These are phyloP conservation scores for Fregetta grallaria DNA, from an alignment of 2,113 vertebrate species.

Conservation along the genomic window DNA sequence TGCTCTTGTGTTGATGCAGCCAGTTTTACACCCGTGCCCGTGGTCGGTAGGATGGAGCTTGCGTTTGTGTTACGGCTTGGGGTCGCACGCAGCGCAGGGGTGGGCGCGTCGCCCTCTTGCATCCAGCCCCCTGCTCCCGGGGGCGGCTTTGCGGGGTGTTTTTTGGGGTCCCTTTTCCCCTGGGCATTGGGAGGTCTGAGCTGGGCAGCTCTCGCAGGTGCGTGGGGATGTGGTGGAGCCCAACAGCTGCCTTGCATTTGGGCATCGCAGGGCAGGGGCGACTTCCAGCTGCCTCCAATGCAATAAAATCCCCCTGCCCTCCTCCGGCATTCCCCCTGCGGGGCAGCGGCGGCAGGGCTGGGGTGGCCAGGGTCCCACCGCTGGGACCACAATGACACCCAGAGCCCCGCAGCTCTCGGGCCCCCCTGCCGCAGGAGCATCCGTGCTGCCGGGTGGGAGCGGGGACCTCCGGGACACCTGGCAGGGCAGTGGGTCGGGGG, in stretches of 20 bases:
- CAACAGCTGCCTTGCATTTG: neutral
- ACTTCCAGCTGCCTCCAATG: neutral
- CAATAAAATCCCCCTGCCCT: neutral
- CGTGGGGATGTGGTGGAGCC: neutral
- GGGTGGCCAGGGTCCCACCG: no score
- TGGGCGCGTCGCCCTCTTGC: rapidly evolving
- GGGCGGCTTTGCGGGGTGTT: rapidly evolving
- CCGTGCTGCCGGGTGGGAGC: neutral
- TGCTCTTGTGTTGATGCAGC: neutral
- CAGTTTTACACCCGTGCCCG: rapidly evolving
- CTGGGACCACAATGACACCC: no score
- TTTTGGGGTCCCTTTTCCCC: neutral
- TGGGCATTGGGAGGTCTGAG: neutral
- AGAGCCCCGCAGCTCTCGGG: neutral
- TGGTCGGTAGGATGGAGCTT: rapidly evolving
- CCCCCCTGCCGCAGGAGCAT: neutral
- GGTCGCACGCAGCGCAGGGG: rapidly evolving
- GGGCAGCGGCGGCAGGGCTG: rapidly evolving
- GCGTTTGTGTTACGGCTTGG: rapidly evolving
- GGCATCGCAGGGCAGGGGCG: neutral
- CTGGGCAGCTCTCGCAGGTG: neutral
- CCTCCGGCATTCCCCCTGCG: rapidly evolving
- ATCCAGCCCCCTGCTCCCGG: neutral
- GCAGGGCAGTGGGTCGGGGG: rapidly evolving
- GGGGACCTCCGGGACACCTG: rapidly evolving